Conservation (phyloP, 2,797 vertebrate genomes). For the Galagoides demidoff region DNA sequence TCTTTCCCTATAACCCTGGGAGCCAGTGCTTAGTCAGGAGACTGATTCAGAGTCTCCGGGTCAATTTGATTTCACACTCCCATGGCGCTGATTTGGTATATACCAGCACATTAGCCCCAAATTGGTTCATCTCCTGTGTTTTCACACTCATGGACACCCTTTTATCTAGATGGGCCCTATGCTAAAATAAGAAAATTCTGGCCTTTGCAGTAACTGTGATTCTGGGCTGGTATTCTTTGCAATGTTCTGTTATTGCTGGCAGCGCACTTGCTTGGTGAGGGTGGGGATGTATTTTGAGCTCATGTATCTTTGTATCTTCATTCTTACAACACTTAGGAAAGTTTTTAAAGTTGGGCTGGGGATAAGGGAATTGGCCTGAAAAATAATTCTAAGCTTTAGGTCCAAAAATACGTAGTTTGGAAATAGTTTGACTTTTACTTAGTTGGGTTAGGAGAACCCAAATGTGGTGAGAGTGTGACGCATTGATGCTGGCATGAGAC, state of each 20-base stretch:
- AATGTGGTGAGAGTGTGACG: not conserved
- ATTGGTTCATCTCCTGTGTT: no score
- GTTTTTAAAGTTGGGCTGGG: not conserved
- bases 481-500: not conserved
- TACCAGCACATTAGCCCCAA: not conserved
- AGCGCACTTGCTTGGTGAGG: not conserved
- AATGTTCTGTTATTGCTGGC: not conserved
- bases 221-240: not conserved
- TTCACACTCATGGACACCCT: accelerated
- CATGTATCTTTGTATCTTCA: not conserved
- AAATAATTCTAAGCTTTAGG: not conserved
- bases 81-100: accelerated
- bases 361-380: not conserved
- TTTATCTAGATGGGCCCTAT: not conserved
- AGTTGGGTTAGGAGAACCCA: not conserved
- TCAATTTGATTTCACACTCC: not conserved
- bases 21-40: not conserved
- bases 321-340: not conserved
- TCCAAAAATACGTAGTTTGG: not conserved
- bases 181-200: not conserved
- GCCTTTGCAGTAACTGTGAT: not conserved
- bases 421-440: no score
- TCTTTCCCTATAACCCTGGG: not conserved
- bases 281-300: not conserved
- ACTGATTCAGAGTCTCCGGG: not conserved